Base-by-base conservation (phyloP, 2,888 invertebrate genomes). In the Agriopis aurantiaria region DNA sequence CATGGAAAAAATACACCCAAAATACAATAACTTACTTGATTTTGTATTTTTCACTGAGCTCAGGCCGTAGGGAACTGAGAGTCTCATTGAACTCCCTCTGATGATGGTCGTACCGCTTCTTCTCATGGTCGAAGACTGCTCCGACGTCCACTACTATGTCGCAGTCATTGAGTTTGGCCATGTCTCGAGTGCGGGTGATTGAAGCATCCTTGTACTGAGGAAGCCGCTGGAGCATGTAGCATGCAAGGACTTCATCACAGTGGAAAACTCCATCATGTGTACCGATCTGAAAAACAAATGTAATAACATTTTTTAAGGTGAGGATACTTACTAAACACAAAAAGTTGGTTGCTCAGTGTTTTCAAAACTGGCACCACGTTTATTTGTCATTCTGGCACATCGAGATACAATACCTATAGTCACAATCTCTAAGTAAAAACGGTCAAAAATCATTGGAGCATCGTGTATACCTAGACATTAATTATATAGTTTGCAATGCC, bases 191-290 rank as follows among this genome's bases (percentile, higher is more conserved):
- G 78, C 98, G 95, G 8, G 98, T 88, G 69, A 99, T 97, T 76
- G 96, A 95, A 0, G 99, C 97, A 90, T 98, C 95, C 81, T 96
- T 95, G 88, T 97, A 99, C 78, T 96, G 95, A 0, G 98, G 97
- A 6, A 99, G 89, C 61, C 95, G 95, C 84, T 97, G 97, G 17
- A 99, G 95, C 97, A 99, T 96, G 84, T 96, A 98, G 87, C 99
- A 99, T 0, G 99, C 99, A n/a, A 99, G 91, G 0, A 97, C 97
- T 90, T 99, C 99, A 85, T 99, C 99, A 83, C 98, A 98, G 89
- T 99, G 99, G 87, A 99, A 99, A 0, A 95, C 95, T 0, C 99
- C 99, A 94, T 96, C 95, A 78, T 97, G 97, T 0, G 97, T 97
- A 8, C 97, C 97, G 71, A 97, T 97, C 94, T 93, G 68, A 58